Base-by-base conservation (phyloP, 2,797 vertebrate genomes). In the Clarias platycephalus region DNA sequence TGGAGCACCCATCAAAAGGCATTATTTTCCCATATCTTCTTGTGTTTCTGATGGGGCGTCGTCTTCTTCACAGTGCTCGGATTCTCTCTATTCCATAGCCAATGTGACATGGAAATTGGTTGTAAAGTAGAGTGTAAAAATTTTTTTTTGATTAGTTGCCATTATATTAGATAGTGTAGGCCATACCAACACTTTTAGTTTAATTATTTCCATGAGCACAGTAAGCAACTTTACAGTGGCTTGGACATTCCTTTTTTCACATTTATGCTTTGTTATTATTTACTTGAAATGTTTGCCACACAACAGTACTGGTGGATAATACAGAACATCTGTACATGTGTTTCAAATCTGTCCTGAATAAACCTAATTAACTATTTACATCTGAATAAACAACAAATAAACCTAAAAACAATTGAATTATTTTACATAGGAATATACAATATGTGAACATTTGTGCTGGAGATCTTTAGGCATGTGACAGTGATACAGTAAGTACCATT, bases 101-200 rank as follows among this genome's bases (percentile, higher is more conserved):
- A 81, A 82, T 83, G 88, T 90, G 82, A 85, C 87, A 91, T 91
- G 91, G 92, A 91, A 89, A 95, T 94, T 85, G 91, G 90, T 93
- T 86, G 81, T 93, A 94, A 94, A n/a, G 90, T 8, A 40, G 37
- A 40, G 91, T 89, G 91, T 93, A 92, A 44, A 44, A 44, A 9
- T 7, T 7, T 40, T 40, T n/a, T 93, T 94, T 93, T 90, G 90
- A 92, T 93, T 94, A 91, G 90, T 91, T 91, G 92, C 92, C 92
- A 94, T 93, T 93, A 94, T 91, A 91, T 94, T 92, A 93, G 90
- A 92, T 92, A 93, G 93, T 95, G 40, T 40, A 40, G 92, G 91
- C 90, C 89, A 89, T 89, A 91, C 40, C 34, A 34, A 34, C 34
- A 34, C 3, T 34, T 34, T 34, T 67, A 67, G 9, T 16, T 67